A percentile compares a stretch with the other conserved stretches of the same genome.
Evolutionary conservation across 2,888 invertebrate species (phyloP).

Genomic region (Trissonchulus sp.): DNA sequence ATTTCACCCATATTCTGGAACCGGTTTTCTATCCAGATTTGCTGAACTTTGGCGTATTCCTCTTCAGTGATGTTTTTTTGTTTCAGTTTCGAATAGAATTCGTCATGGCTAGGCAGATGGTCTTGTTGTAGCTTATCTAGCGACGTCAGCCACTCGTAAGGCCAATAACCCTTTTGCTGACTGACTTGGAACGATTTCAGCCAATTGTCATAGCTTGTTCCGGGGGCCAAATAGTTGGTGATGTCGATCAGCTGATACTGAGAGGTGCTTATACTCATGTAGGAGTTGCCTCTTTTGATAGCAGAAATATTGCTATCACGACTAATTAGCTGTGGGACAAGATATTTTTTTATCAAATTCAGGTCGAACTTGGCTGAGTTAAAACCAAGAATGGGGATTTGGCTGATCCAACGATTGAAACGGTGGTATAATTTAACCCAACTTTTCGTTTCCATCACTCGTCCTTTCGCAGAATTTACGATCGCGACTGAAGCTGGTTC

Average conservation of each 20-base stretch:
- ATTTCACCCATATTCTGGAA: slow-evolving; percentile 3
- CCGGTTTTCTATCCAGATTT: background rate
- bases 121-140: too few relatives aligned
- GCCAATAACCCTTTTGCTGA: too few relatives aligned
- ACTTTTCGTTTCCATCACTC: background rate
- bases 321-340: background rate
- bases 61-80: too few relatives aligned
- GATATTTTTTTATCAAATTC: slow-evolving; percentile 4
- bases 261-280: background rate
- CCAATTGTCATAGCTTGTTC: slow-evolving; percentile 10
- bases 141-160: too few relatives aligned
- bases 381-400: background rate
- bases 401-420: slow-evolving; percentile 2
- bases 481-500: background rate
- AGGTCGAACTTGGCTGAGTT: slow-evolving; percentile 11
- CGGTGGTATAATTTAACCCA: background rate
- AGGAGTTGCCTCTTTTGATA: background rate
- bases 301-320: background rate
- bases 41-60: background rate
- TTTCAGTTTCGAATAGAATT: too few relatives aligned
- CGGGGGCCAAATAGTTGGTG: background rate
- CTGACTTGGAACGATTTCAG: too few relatives aligned
- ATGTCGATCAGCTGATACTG: background rate
- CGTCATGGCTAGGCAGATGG: too few relatives aligned
- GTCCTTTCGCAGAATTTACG: background rate